These are phyloP conservation scores for Ophion ellenae DNA, from an alignment of 2,888 invertebrate genomes.

Conservation along the genomic window DNA sequence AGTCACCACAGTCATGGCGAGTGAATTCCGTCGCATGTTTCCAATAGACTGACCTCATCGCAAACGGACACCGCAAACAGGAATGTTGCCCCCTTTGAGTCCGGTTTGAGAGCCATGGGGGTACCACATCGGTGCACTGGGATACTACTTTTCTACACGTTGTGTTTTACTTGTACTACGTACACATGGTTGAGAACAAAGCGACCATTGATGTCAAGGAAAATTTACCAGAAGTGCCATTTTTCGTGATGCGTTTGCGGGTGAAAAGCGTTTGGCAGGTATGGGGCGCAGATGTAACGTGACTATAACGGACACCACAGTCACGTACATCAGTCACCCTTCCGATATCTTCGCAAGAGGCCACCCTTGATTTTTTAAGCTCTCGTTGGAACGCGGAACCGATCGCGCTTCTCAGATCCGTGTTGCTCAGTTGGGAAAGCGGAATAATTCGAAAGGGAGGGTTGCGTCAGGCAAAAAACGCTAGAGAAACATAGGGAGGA, in stretches of 20 bases:
- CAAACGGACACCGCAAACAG: slow-evolving; percentile 24
- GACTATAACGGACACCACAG: not conserved
- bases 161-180: not conserved
- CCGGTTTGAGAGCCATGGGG: slow-evolving; percentile 1
- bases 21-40: not conserved
- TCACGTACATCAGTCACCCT: not conserved
- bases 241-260: not conserved
- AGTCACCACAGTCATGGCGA: not conserved
- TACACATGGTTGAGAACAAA: not conserved
- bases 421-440: slow-evolving; percentile 41
- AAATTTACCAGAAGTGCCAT: not conserved
- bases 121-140: not conserved
- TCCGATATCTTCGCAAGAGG: not conserved
- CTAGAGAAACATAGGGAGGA: not conserved
- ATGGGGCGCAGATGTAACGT: not conserved
- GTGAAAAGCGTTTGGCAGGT: not conserved
- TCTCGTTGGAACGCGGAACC: slow-evolving; percentile 30
- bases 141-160: not conserved
- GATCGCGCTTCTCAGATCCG: slow-evolving; percentile 24
- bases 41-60: not conserved
- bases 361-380: not conserved
- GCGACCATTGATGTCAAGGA: not conserved
- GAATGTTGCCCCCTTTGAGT: not conserved
- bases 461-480: not conserved
- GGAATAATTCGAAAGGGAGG: slow-evolving; percentile 56